Evolutionary conservation across 2,888 invertebrate genomes (phyloP).

Genomic region (Hyalella azteca): DNA sequence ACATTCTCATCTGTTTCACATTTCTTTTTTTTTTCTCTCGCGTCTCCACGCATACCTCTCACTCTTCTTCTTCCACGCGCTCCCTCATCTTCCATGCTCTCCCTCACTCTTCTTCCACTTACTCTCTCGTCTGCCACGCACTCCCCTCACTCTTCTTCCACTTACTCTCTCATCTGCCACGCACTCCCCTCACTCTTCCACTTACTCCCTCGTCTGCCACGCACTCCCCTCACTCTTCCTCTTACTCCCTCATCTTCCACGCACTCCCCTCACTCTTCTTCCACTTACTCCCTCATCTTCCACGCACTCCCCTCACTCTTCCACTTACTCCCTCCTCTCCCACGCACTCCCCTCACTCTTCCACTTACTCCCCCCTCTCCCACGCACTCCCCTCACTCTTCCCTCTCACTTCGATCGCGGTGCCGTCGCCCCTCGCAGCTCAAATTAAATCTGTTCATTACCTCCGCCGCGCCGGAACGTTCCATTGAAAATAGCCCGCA

Average conservation of each 20-base stretch:
- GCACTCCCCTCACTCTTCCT: not conserved
- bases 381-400: not conserved
- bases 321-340: not conserved
- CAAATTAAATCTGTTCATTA: conserved; percentile 31
- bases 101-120: not conserved
- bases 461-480: conserved; percentile 28
- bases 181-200: not conserved
- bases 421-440: not conserved
- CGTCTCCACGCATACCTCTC: not conserved
- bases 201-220: not conserved
- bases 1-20: not conserved
- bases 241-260: not conserved
- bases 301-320: not conserved
- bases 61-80: not conserved
- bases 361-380: not conserved
- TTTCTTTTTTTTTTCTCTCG: not conserved
- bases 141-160: not conserved
- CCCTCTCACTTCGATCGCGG: conserved; percentile 17
- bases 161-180: not conserved
- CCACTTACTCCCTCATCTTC: not conserved
- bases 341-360: not conserved
- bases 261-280: not conserved
- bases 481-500: conserved; percentile 36
- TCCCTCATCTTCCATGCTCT: not conserved
- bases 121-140: not conserved